These are phyloP conservation scores for Colius striatus DNA, from an alignment of 2,113 vertebrate species.

Conservation along the genomic window DNA sequence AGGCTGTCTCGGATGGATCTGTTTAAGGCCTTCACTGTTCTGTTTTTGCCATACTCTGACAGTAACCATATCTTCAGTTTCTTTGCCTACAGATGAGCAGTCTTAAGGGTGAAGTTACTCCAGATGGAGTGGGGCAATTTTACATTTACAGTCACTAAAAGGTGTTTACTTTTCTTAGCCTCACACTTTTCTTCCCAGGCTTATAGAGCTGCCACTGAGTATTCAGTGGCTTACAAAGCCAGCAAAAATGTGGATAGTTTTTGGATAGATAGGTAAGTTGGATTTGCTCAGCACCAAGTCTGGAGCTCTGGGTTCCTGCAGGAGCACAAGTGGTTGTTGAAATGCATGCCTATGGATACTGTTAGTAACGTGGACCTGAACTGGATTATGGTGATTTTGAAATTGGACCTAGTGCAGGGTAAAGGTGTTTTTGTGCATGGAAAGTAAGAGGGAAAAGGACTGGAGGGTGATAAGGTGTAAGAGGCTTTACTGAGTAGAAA, in stretches of 20 bases:
- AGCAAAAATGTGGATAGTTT: neutral
- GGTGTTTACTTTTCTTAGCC: neutral
- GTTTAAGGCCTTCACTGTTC: neutral
- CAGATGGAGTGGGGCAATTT: neutral
- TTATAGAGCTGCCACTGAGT: neutral
- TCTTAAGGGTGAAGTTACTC: neutral
- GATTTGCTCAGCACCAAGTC: neutral
- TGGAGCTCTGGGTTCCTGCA: neutral
- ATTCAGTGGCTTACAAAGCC: neutral
- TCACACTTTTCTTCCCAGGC: neutral
- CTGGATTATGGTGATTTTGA: neutral
- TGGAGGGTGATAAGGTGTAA: neutral
- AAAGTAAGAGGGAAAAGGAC: neutral
- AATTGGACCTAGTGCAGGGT: neutral
- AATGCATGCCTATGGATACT: fast-evolving
- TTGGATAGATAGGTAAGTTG: neutral
- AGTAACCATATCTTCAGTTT: neutral
- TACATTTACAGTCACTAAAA: neutral
- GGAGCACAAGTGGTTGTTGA: neutral
- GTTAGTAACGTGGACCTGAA: neutral
- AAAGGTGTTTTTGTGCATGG: neutral
- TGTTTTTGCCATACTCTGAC: neutral
- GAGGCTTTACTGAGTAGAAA: neutral
- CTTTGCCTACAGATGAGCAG: neutral
- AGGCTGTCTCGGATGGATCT: neutral